Evolutionary conservation across 1,140 invertebrate species (phyloP).

Genomic region (Zaprionus davidi): DNA sequence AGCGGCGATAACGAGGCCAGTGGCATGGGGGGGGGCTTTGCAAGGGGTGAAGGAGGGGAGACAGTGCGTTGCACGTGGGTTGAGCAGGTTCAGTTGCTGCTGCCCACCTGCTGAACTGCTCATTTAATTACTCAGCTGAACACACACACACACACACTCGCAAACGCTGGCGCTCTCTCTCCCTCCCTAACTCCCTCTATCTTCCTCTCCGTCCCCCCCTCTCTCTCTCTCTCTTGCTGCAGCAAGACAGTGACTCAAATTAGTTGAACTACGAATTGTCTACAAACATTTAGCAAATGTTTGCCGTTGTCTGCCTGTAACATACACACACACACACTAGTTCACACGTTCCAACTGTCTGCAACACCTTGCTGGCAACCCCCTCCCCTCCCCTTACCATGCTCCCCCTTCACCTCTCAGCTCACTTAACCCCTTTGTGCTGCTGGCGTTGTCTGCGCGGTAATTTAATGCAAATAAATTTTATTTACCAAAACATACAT

Average conservation of each 20-base stretch:
- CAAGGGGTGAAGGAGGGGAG: background rate
- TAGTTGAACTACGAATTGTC: slow-evolving; percentile 81
- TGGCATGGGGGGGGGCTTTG: background rate
- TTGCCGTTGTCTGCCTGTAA: slow-evolving; percentile 53
- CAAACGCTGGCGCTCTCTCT: slow-evolving; percentile 2
- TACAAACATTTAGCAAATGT: slow-evolving; percentile 82
- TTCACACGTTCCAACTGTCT: slow-evolving; percentile 24
- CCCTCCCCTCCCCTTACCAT: background rate
- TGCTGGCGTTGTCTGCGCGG: slow-evolving; percentile 59
- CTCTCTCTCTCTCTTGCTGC: background rate
- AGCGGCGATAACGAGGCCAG: slow-evolving; percentile 49
- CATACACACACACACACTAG: slow-evolving; percentile 1
- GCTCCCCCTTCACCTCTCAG: background rate
- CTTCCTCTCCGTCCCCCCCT: background rate
- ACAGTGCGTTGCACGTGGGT: slow-evolving; percentile 41
- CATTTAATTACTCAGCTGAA: slow-evolving; percentile 76
- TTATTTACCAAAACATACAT: slow-evolving; percentile 82
- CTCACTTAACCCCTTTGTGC: slow-evolving; percentile 15
- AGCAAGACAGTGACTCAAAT: slow-evolving; percentile 57
- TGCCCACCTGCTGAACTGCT: slow-evolving; percentile 48
- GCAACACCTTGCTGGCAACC: slow-evolving; percentile 40
- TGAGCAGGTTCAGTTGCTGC: slow-evolving; percentile 38
- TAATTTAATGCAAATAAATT: slow-evolving; percentile 83
- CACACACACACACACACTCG: slow-evolving; percentile 31
- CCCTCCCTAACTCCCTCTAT: no score